Evolutionary conservation across 1,140 invertebrate species (phyloP), one percentile per base, ranked within the genome.

Genomic region (Physella acuta): DNA sequence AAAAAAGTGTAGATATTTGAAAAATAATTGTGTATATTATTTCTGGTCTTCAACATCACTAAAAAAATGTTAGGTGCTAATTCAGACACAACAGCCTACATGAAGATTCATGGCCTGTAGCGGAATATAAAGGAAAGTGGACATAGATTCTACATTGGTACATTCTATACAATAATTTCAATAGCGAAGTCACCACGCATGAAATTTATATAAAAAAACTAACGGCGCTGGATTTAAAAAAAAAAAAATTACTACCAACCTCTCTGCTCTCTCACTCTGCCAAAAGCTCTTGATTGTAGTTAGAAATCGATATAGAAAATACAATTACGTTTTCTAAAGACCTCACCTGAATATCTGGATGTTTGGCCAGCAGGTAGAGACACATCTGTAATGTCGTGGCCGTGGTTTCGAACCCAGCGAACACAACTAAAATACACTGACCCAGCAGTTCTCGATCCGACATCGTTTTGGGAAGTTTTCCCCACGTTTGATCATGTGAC

Each of bases 391-490:
- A 78, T 0, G 87, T 82, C 0, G 86, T 86, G 1, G 88, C 84
- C 0, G 88, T 87, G 0, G 90, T 90, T 78, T 91, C 89, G 73
- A 88, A 91, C 1, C 90, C 90, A 70, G 88, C 91, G 1, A 87
- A 81, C 72, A 91, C 91, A 72, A 92, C 91, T 2, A 90, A 62
- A 0, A 89, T 84, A 0, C 87, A 87, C 75, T 91, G 90, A 0
- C 89, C 87, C 2, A 90, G 83, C 16, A 93, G 86, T 74, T 91
- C 88, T n/a, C 89, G 87, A 49, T 89, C 11, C n/a, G 76, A 73
- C 28, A 78, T 61, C 1, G 59, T 61, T 26, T 61, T 61, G 8
- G 59, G 36, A 14, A 61, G 11, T 34, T 34, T 58, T 3, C 36
- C 56, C 17, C 20, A 58, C 1, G 56, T n/a, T 3, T 58, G 30